Conservation (phyloP, 2,797 vertebrate genomes). For the Sciaenops ocellatus region DNA sequence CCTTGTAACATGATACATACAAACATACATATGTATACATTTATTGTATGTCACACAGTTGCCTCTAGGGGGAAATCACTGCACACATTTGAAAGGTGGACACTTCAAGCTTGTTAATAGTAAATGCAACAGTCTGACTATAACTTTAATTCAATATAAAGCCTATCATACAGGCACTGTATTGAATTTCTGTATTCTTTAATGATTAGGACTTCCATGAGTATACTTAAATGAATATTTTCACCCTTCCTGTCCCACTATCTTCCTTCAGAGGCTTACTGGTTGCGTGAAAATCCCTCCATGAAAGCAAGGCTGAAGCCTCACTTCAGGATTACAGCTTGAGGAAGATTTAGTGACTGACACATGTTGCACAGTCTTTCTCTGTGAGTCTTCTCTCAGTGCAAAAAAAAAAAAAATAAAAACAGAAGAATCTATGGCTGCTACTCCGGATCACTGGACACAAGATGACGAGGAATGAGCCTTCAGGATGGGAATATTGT, state of each 20-base stretch:
- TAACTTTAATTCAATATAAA: slow-evolving; percentile 10
- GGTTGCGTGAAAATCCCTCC: slow-evolving; percentile 87
- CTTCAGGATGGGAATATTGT: slow-evolving; percentile 26
- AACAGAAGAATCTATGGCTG: slow-evolving; percentile 20
- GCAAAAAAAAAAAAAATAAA: slow-evolving; percentile 20
- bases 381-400: slow-evolving; percentile 30
- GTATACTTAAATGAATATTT: slow-evolving; percentile 25
- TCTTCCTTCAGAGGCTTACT: slow-evolving; percentile 73
- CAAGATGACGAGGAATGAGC: slow-evolving; percentile 39
- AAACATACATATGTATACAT: not conserved
- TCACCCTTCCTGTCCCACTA: slow-evolving; percentile 18
- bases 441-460: slow-evolving; percentile 26
- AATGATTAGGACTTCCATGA: not conserved
- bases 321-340: slow-evolving; percentile 88
- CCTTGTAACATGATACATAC: not conserved
- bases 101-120: slow-evolving; percentile 12
- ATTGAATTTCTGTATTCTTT: slow-evolving; percentile 3
- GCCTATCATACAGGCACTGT: not conserved
- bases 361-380: slow-evolving; percentile 76
- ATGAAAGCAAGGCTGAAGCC: slow-evolving; percentile 76
- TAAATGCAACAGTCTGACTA: not conserved
- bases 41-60: slow-evolving; percentile 24
- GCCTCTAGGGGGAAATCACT: slow-evolving; percentile 68
- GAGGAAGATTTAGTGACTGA: slow-evolving; percentile 89
- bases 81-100: slow-evolving; percentile 22